Evolutionary conservation across 1,140 invertebrate species (phyloP).

Genomic region (Psilanteris sp.): DNA sequence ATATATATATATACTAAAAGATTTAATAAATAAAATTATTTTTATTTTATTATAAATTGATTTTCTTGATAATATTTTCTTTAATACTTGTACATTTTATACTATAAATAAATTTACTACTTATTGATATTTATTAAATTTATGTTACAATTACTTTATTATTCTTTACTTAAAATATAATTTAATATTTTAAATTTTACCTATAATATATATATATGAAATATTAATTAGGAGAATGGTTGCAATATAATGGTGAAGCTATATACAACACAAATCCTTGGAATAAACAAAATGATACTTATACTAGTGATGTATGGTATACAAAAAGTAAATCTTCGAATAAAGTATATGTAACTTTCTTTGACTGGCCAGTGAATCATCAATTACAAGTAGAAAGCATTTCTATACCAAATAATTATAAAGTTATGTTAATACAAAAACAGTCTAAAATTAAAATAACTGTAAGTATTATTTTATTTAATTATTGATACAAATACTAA

Average conservation of each 20-base stretch:
- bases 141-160: too few relatives aligned
- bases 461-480: conserved; percentile 6
- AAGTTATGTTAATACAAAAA: conserved; percentile 62
- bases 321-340: conserved; percentile 80
- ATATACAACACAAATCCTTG: conserved; percentile 92
- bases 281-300: conserved; percentile 90
- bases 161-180: too few relatives aligned
- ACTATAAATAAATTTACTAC: too few relatives aligned
- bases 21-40: too few relatives aligned
- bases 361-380: conserved; percentile 84
- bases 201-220: neutral
- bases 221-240: conserved; percentile 83
- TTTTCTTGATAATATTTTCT: too few relatives aligned
- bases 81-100: too few relatives aligned
- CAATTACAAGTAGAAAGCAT: conserved; percentile 76
- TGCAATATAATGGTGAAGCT: conserved; percentile 91
- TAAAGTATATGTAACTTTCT: conserved; percentile 84
- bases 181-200: neutral
- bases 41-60: too few relatives aligned
- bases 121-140: too few relatives aligned
- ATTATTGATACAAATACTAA: too few relatives aligned
- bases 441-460: conserved; percentile 4
- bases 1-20: too few relatives aligned
- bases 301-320: conserved; percentile 88
- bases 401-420: conserved; percentile 4